These are phyloP conservation scores for Tenthredo livida DNA, from an alignment of 2,888 invertebrate genomes.

Conservation along the genomic window DNA sequence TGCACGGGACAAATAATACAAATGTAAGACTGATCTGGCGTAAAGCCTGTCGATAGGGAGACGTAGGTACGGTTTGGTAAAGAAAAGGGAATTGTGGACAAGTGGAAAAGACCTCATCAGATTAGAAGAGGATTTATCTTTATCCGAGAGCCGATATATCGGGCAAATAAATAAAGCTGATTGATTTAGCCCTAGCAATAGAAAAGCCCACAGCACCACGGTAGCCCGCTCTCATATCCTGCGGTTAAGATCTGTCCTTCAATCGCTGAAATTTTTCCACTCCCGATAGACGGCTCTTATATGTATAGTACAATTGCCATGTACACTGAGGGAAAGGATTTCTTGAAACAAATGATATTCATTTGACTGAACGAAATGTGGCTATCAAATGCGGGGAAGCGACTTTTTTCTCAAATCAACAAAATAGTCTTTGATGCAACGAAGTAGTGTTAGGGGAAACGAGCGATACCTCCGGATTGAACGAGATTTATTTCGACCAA, in stretches of 20 bases:
- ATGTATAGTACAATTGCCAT: background rate
- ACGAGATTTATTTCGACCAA: too few species aligned
- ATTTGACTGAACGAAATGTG: too few species aligned
- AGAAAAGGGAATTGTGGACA: slow-evolving; percentile 51
- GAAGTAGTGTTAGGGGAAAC: too few species aligned
- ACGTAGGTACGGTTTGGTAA: slow-evolving; percentile 37
- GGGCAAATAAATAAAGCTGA: slow-evolving; percentile 44
- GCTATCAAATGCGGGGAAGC: too few species aligned
- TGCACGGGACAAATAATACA: background rate
- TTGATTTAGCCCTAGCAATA: slow-evolving; percentile 45
- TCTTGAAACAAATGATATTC: too few species aligned
- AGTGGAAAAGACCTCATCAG: slow-evolving; percentile 65
- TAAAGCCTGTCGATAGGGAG: background rate
- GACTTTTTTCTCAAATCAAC: too few species aligned
- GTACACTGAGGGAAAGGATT: too few species aligned
- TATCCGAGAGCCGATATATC: slow-evolving; percentile 66
- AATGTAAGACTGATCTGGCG: slow-evolving; percentile 39
- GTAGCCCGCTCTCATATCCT: background rate
- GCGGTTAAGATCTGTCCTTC: background rate
- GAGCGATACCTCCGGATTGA: too few species aligned
- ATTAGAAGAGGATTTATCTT: slow-evolving; percentile 67
- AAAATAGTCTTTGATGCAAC: too few species aligned
- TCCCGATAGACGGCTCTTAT: background rate
- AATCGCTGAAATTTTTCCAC: background rate
- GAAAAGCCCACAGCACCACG: background rate